phyloP scores from a whole-genome alignment of 2,888 invertebrate genomes.

The Gymnosoma rotundatum region DNA sequence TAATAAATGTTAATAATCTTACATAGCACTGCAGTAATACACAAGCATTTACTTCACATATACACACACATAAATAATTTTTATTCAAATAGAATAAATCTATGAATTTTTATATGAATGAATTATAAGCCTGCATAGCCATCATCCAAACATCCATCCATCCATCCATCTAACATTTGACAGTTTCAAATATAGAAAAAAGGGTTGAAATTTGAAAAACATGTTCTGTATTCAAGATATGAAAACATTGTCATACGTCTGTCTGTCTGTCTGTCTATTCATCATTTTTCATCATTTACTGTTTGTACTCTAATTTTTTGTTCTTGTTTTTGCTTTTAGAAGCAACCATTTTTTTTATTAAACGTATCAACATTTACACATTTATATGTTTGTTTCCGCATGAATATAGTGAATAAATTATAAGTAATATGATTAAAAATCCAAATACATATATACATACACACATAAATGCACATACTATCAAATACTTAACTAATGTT shows the following conservation, averaged over 20 bases:
- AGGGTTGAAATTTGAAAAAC: constrained; percentile 42
- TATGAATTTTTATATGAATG: constrained; percentile 22
- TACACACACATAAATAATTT: constrained; percentile 3
- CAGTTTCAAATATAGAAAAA: constrained; percentile 19
- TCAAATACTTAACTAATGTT: too few species aligned
- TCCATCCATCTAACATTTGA: constrained; percentile 32
- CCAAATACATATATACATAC: constrained; percentile 16
- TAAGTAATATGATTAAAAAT: constrained; percentile 56
- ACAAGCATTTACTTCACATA: background rate
- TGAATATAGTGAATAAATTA: constrained; percentile 7
- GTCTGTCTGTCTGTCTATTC: constrained; percentile 30
- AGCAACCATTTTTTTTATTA: constrained; percentile 40
- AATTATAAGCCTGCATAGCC: constrained; percentile 31
- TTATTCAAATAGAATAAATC: constrained; percentile 8
- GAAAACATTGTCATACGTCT: constrained; percentile 57
- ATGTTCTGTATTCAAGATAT: constrained; percentile 27
- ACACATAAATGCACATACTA: background rate
- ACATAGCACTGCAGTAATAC: background rate
- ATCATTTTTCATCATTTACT: constrained; percentile 35
- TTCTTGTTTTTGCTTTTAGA: background rate
- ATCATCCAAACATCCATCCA: constrained; percentile 27
- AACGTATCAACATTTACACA: background rate
- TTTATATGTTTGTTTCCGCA: background rate
- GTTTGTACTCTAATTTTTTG: background rate
- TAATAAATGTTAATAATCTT: background rate